A percentile compares a stretch with the other conserved stretches of the same genome.
phyloP scores from a whole-genome alignment of 2,113 vertebrate genomes.

The Chaetodon trifascialis region DNA sequence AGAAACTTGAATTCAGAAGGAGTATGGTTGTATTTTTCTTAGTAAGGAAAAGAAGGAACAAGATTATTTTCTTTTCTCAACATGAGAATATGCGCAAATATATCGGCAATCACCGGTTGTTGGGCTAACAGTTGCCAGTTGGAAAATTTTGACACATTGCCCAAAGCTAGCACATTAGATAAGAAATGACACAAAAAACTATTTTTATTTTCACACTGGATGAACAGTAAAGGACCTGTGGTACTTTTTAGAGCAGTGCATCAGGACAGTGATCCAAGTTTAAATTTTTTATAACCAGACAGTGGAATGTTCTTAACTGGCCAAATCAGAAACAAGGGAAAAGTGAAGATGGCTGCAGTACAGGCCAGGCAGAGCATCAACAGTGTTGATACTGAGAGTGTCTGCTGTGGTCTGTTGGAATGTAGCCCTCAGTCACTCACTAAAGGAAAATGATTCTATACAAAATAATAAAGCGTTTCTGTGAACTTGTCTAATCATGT shows the following conservation, averaged over 20 bases:
- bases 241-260: background rate
- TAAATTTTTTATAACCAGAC: background rate
- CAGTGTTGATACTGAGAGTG: background rate
- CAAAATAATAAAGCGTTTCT: background rate
- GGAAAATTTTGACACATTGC: no score
- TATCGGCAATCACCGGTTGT: no score
- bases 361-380: background rate
- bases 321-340: background rate
- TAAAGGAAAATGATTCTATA: background rate
- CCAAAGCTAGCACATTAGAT: background rate
- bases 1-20: no score
- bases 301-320: slow-evolving; percentile 12
- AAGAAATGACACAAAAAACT: slow-evolving; percentile 5
- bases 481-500: background rate
- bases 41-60: no score
- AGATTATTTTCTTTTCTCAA: no score
- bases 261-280: background rate
- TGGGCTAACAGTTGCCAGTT: no score
- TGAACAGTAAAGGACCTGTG: background rate
- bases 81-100: no score
- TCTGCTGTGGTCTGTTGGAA: background rate
- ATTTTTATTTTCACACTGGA: no score
- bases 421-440: background rate
- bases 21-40: no score
- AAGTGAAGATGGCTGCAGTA: background rate